Evolutionary conservation across 2,797 vertebrate species (phyloP).

Genomic region (Tympanoctomys barrerae): DNA sequence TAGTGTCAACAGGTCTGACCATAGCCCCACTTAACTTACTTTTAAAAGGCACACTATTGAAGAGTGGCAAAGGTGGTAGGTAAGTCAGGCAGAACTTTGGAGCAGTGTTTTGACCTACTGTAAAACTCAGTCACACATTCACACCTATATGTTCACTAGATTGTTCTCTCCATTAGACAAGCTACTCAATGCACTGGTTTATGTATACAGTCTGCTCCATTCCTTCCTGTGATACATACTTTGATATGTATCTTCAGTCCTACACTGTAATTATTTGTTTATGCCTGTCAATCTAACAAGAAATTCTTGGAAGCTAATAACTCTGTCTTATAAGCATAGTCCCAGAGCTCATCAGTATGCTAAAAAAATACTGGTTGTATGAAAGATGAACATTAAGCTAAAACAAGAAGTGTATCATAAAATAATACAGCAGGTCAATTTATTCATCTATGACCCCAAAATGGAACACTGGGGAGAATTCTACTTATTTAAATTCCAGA

Average conservation of each 20-base stretch:
- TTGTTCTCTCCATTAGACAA: background rate
- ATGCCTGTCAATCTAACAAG: conserved; percentile 41
- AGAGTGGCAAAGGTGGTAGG: background rate
- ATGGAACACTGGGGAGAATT: background rate
- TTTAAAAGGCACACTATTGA: background rate
- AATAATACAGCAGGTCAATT: background rate
- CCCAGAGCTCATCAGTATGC: background rate
- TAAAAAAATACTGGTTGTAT: background rate
- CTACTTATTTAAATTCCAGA: conserved; percentile 47
- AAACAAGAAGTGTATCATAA: background rate
- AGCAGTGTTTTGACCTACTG: background rate
- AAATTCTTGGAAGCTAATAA: conserved; percentile 62
- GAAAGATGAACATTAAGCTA: background rate
- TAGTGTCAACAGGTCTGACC: conserved; percentile 3
- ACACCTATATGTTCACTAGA: background rate
- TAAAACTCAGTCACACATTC: background rate
- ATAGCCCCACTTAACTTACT: background rate
- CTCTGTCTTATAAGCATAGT: conserved; percentile 39
- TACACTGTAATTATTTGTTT: conserved; percentile 53
- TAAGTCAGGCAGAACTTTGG: background rate
- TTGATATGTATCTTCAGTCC: conserved; percentile 16
- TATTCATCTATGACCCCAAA: background rate
- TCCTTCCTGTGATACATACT: conserved; percentile 25
- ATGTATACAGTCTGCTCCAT: background rate
- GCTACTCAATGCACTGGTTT: background rate